Conservation (phyloP, 2,888 invertebrate species). For the Buathra laborator region DNA sequence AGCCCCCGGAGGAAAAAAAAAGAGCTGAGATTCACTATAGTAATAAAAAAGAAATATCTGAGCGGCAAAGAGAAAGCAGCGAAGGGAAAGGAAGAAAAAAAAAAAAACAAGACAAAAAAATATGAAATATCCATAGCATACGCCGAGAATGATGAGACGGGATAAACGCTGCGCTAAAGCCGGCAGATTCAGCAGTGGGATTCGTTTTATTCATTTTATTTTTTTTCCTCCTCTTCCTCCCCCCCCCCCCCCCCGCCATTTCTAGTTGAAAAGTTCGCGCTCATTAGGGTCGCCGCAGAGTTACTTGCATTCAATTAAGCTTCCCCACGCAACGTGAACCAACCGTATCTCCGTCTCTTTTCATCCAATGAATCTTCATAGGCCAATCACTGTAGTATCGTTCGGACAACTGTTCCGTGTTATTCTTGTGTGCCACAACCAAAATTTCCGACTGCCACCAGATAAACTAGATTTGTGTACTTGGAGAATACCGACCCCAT, state of each 20-base stretch:
- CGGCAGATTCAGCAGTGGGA: conserved; percentile 3
- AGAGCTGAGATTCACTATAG: conserved; percentile 2
- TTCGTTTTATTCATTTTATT: conserved; percentile 15
- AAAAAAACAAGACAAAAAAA: background rate
- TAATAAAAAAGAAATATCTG: background rate
- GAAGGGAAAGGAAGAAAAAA: background rate
- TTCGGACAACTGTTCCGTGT: background rate
- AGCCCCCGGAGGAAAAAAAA: conserved; percentile 12
- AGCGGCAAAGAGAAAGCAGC: background rate
- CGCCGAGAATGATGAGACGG: background rate
- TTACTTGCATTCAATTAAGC: conserved; percentile 35
- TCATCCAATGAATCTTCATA: background rate
- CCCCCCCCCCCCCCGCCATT: background rate
- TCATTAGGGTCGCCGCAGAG: conserved; percentile 22
- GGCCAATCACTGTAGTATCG: background rate
- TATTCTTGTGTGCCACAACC: background rate
- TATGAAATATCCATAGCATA: conserved; percentile 2
- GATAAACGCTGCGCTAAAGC: conserved; percentile 4
- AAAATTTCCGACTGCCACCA: background rate
- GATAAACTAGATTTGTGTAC: too few relatives aligned
- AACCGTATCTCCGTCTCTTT: background rate
- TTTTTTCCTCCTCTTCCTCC: background rate
- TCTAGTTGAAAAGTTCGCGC: conserved; percentile 2
- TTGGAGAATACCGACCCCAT: background rate
- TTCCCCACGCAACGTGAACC: background rate